A percentile compares a stretch with the other conserved stretches of the same genome.
phyloP scores from a whole-genome alignment of 2,113 vertebrate species.

The Lepus timidus region DNA sequence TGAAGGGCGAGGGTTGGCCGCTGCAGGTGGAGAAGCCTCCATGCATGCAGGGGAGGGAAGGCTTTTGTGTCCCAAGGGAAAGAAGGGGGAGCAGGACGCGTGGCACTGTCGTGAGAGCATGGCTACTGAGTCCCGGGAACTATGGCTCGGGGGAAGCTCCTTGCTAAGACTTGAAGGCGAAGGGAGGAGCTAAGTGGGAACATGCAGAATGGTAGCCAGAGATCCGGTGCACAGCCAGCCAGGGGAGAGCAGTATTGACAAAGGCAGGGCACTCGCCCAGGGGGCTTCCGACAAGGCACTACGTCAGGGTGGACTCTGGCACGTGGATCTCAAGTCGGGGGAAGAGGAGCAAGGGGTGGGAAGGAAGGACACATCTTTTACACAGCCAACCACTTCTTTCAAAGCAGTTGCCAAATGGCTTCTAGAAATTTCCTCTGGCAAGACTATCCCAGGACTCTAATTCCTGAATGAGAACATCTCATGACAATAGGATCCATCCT shows the following conservation, averaged over 20 bases:
- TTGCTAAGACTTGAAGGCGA: neutral
- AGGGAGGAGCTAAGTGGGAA: neutral
- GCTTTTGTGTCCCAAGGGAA: no score
- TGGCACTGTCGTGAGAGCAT: neutral
- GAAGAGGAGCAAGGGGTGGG: no score
- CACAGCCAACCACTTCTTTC: neutral
- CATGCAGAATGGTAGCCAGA: neutral
- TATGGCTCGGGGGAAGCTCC: neutral
- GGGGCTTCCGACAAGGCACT: rapidly evolving
- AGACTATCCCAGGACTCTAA: neutral
- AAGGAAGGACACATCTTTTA: neutral
- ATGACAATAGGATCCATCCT: neutral
- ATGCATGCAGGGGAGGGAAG: neutral
- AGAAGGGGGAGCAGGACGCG: rapidly evolving
- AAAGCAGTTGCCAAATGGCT: neutral
- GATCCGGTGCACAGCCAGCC: rapidly evolving
- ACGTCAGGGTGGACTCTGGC: rapidly evolving
- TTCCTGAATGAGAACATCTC: neutral
- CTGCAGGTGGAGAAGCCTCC: rapidly evolving
- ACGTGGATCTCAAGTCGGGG: no score
- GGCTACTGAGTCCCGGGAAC: rapidly evolving
- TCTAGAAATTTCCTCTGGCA: neutral
- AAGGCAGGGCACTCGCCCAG: neutral
- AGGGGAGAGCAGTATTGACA: neutral
- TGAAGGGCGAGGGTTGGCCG: neutral